A percentile compares a stretch with the other conserved stretches of the same genome.
These are phyloP conservation scores for Sturnus vulgaris DNA, from an alignment of 2,113 vertebrate genomes.

Conservation along the genomic window DNA sequence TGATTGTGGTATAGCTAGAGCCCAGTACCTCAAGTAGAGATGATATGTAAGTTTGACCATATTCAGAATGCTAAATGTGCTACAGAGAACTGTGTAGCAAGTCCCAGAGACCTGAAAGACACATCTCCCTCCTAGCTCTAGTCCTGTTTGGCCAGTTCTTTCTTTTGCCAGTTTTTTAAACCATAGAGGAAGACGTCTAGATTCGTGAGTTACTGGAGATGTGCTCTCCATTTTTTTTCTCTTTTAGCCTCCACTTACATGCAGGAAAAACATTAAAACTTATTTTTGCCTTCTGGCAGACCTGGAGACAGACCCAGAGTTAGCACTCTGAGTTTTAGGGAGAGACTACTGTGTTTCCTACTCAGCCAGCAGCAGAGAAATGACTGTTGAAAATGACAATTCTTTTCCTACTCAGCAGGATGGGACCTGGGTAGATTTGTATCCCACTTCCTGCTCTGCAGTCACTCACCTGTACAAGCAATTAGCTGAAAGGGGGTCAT, in stretches of 20 bases:
- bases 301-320: not conserved
- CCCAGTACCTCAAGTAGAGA: not conserved
- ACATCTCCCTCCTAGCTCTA: fast-evolving
- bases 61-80: not conserved
- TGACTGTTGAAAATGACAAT: not conserved
- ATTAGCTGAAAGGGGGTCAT: not conserved
- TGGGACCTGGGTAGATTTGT: not conserved
- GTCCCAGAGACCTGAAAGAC: not conserved
- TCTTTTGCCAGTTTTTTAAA: not conserved
- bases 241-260: not conserved
- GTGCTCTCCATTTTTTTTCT: fast-evolving
- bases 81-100: not conserved
- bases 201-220: not conserved
- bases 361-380: not conserved
- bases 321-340: not conserved
- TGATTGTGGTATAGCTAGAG: not conserved
- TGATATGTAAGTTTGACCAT: not conserved
- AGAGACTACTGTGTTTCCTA: fast-evolving
- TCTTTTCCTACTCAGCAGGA: not conserved
- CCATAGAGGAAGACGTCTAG: fast-evolving
- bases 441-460: not conserved
- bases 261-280: not conserved
- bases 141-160: not conserved
- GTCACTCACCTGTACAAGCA: not conserved
- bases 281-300: not conserved